phyloP scores from a whole-genome alignment of 2,797 vertebrate genomes.

The Microcaecilia unicolor region DNA sequence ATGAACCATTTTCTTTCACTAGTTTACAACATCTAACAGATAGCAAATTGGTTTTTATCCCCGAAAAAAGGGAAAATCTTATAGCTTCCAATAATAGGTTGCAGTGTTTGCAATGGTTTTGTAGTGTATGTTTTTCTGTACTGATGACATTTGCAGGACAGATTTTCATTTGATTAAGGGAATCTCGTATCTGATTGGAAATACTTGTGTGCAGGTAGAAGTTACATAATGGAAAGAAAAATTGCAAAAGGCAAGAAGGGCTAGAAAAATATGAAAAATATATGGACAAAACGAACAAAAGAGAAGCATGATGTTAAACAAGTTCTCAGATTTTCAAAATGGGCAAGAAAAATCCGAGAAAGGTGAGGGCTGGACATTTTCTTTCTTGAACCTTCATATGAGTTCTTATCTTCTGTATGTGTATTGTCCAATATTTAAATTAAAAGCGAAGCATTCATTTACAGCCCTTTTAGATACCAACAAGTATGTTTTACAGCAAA shows the following conservation, averaged over 20 bases:
- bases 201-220: constrained; percentile 38
- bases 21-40: constrained; percentile 72
- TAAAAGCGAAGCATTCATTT: too few relatives aligned
- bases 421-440: too few relatives aligned
- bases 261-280: constrained; percentile 28
- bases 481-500: too few relatives aligned
- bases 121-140: too few relatives aligned
- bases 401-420: too few relatives aligned
- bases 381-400: constrained; percentile 9
- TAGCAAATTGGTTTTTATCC: constrained; percentile 69
- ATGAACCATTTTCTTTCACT: constrained; percentile 68
- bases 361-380: constrained; percentile 38
- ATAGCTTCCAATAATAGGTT: constrained; percentile 62
- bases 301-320: too few relatives aligned
- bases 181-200: constrained; percentile 42
- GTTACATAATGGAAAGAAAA: constrained; percentile 31
- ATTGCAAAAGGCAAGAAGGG: constrained; percentile 26
- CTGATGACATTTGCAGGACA: constrained; percentile 57
- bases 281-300: constrained; percentile 22
- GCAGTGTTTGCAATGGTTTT: constrained; percentile 61
- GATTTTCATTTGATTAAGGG: constrained; percentile 53
- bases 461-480: too few relatives aligned
- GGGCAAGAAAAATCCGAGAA: constrained; percentile 29
- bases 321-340: constrained; percentile 29
- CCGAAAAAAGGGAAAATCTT: constrained; percentile 60